Evolutionary conservation across 2,888 invertebrate genomes (phyloP).

Genomic region (Ptycholaimellus sp.): DNA sequence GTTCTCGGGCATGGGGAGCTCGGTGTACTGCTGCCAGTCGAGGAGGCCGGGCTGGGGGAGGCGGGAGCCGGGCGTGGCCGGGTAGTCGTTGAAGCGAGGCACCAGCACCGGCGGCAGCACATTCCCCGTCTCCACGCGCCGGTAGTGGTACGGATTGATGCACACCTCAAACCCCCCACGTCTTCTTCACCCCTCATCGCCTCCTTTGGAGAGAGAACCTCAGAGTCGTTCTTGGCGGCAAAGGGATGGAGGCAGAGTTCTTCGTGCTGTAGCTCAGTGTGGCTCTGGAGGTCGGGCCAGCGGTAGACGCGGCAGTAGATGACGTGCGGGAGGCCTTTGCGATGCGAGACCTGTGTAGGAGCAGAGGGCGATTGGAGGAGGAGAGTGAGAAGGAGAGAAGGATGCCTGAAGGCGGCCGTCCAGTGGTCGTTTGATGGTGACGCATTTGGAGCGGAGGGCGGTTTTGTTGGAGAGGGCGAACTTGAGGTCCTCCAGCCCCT

Average conservation of each 20-base stretch:
- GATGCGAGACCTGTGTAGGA: conserved; percentile 49
- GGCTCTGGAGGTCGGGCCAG: conserved; percentile 95
- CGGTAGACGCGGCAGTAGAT: conserved; percentile 98
- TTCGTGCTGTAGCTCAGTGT: conserved; percentile 91
- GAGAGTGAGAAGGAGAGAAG: neutral
- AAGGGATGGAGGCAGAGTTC: too few relatives aligned
- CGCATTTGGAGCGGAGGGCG: conserved; percentile 78
- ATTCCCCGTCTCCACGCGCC: conserved; percentile 74
- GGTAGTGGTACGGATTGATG: conserved; percentile 98
- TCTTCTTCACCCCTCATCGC: too few relatives aligned
- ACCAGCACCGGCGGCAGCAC: conserved; percentile 90
- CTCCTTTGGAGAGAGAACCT: too few relatives aligned
- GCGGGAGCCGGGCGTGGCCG: too few relatives aligned
- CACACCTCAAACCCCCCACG: too few relatives aligned
- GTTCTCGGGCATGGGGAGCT: too few relatives aligned
- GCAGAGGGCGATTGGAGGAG: neutral
- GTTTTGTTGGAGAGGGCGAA: conserved; percentile 71
- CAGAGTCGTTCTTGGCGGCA: conserved; percentile 82
- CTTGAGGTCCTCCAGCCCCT: conserved; percentile 73
- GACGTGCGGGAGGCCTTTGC: conserved; percentile 91
- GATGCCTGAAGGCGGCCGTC: conserved; percentile 76
- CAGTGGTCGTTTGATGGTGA: conserved; percentile 84
- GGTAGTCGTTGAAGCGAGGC: conserved; percentile 79
- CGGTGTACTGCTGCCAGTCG: too few relatives aligned
- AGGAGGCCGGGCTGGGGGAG: too few relatives aligned